phyloP scores from a whole-genome alignment of 2,888 invertebrate genomes.

The Scaptomyza caliginosa region DNA sequence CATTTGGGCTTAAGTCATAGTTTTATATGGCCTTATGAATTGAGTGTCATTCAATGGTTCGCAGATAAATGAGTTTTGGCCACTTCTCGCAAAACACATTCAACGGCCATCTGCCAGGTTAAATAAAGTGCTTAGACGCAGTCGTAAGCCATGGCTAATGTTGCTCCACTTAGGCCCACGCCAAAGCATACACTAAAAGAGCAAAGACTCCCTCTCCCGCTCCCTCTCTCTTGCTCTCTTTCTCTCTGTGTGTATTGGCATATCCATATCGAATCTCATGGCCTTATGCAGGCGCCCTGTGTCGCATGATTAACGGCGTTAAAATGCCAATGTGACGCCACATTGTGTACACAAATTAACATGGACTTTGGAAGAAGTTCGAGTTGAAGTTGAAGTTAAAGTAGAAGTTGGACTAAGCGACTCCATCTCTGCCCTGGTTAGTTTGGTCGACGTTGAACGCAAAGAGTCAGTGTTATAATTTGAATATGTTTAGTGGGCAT shows the following conservation, averaged over 20 bases:
- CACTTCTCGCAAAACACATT: conserved; percentile 9
- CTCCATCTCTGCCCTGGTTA: background rate
- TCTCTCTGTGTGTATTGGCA: background rate
- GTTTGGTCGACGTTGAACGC: conserved; percentile 20
- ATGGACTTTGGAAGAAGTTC: conserved; percentile 30
- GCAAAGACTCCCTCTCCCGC: conserved; percentile 4
- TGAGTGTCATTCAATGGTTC: conserved; percentile 1
- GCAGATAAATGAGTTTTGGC: conserved; percentile 26
- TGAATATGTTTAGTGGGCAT: conserved; percentile 82
- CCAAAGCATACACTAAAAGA: conserved; percentile 30
- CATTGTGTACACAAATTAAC: conserved; percentile 80
- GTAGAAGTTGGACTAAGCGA: conserved; percentile 14
- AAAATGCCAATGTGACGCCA: conserved; percentile 83
- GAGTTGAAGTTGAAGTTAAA: conserved; percentile 11
- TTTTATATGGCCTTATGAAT: conserved; percentile 6
- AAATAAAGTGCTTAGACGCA: conserved; percentile 71
- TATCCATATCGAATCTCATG: conserved; percentile 40
- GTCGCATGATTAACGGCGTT: conserved; percentile 83
- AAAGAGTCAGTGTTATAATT: conserved; percentile 73
- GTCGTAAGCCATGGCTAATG: conserved; percentile 61
- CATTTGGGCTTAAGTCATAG: conserved; percentile 4
- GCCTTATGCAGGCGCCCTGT: conserved; percentile 78
- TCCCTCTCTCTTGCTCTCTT: background rate
- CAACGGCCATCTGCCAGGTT: conserved; percentile 10
- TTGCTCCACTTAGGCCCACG: conserved; percentile 70